Conservation (phyloP, 1,140 invertebrate species). For the Caenorhabditis elegans region WBcel235 BX284602.5:59501-60000, state of each 20-base stretch:
- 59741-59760: background rate
- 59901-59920: background rate
- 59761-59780: background rate
- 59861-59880: background rate
- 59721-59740: constrained; percentile 28
- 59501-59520: background rate
- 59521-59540: background rate
- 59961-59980: background rate
- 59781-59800: background rate
- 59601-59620: background rate
- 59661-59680: background rate
- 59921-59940: background rate
- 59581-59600: constrained; percentile 4
- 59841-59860: background rate
- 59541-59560: background rate
- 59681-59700: background rate
- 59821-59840: background rate
- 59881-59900: background rate
- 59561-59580: constrained; percentile 35
- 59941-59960: background rate
- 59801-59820: background rate
- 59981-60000: background rate
- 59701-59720: background rate
- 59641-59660: background rate
- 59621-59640: background rate